These are phyloP conservation scores for Lasioglossum baleicum DNA, from an alignment of 1,140 invertebrate genomes.

Conservation along the genomic window DNA sequence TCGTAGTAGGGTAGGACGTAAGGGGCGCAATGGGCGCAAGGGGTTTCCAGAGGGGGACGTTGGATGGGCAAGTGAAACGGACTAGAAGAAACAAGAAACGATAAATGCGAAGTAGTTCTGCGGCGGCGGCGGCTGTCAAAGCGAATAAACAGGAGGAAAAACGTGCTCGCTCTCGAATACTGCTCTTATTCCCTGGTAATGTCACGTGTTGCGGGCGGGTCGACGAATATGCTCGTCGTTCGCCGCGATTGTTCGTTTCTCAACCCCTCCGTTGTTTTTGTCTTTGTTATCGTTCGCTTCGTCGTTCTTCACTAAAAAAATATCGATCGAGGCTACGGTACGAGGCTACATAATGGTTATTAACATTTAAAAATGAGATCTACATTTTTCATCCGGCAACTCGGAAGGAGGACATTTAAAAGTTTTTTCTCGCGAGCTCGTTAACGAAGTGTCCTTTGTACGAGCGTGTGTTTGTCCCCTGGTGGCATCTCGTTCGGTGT, in stretches of 20 bases:
- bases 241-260: not conserved
- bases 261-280: no score
- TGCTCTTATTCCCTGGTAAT: constrained; percentile 29
- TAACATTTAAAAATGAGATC: constrained; percentile 71
- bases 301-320: constrained; percentile 70
- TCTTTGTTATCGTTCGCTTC: not conserved
- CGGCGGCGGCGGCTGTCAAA: constrained; percentile 24
- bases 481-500: not conserved
- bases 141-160: constrained; percentile 51
- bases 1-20: no score
- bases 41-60: not conserved
- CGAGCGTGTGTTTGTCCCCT: constrained; percentile 27
- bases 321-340: constrained; percentile 71
- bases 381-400: constrained; percentile 64
- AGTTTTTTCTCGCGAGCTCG: constrained; percentile 38
- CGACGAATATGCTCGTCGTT: not conserved
- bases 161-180: constrained; percentile 42
- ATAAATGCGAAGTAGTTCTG: constrained; percentile 39
- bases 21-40: not conserved
- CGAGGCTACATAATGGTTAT: constrained; percentile 64
- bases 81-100: constrained; percentile 50
- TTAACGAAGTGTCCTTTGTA: constrained; percentile 35
- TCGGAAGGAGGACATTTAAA: constrained; percentile 64
- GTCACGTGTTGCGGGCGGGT: not conserved
- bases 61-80: constrained; percentile 45